Conservation (phyloP, 2,113 vertebrate genomes). For the Sinocyclocheilus grahami region DNA sequence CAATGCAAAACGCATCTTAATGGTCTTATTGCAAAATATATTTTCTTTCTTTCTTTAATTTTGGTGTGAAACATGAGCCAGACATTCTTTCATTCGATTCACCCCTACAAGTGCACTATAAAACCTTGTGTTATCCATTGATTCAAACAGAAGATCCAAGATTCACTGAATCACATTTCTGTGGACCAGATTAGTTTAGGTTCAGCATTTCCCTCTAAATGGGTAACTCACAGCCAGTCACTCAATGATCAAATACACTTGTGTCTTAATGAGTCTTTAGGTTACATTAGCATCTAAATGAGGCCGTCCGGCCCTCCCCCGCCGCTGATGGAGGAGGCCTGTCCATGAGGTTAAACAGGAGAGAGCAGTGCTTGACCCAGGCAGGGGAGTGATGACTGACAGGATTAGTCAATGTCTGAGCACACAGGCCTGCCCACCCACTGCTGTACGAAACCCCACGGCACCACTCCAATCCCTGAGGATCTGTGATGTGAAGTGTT, state of each 20-base stretch:
- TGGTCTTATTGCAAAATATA: too few species aligned
- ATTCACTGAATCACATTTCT: neutral
- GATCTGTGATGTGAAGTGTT: neutral
- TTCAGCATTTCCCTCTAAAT: slow-evolving; percentile 44
- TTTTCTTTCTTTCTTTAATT: too few species aligned
- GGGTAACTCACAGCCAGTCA: slow-evolving; percentile 50
- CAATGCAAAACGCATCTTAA: too few species aligned
- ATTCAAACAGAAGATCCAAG: neutral
- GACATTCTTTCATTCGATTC: neutral
- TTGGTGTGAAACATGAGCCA: neutral
- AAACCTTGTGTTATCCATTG: neutral
- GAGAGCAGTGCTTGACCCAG: slow-evolving; percentile 40
- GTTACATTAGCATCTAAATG: slow-evolving; percentile 56
- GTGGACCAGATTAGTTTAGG: slow-evolving; percentile 1
- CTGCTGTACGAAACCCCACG: neutral
- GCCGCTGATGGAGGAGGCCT: neutral
- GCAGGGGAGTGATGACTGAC: slow-evolving; percentile 42
- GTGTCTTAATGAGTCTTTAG: slow-evolving; percentile 56
- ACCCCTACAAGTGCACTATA: neutral
- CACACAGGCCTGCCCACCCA: slow-evolving; percentile 35
- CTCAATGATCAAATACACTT: slow-evolving; percentile 53
- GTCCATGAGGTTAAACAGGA: slow-evolving; percentile 22
- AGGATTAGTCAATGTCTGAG: slow-evolving; percentile 40
- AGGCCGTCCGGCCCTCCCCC: slow-evolving; percentile 24
- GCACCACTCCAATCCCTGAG: neutral